These are phyloP conservation scores for Riparia riparia DNA, from an alignment of 2,113 vertebrate species.

Conservation along the genomic window DNA sequence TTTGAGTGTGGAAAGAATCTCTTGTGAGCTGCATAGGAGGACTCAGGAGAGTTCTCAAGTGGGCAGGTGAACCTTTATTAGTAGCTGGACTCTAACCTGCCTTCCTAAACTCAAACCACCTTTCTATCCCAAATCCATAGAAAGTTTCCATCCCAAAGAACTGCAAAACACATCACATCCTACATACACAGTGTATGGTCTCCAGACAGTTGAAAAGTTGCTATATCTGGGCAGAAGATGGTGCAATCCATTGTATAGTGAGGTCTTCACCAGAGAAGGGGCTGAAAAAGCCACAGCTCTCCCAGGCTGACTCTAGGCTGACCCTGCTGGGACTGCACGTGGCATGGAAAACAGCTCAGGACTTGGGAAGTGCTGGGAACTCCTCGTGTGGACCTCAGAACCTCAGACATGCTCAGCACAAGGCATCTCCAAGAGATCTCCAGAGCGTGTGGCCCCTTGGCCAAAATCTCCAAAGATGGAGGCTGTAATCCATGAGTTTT, in stretches of 20 bases:
- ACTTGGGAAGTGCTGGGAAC: not conserved
- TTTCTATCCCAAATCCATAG: not conserved
- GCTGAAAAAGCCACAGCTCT: not conserved
- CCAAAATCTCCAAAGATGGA: not conserved
- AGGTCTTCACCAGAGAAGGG: not conserved
- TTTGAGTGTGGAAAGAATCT: not conserved
- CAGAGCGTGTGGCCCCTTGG: not conserved
- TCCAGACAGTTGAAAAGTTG: not conserved
- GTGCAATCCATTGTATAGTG: not conserved
- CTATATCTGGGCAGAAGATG: not conserved
- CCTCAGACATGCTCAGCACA: not conserved
- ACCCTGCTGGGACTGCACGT: not conserved
- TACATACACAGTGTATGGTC: accelerated
- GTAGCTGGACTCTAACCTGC: not conserved
- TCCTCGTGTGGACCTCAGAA: not conserved
- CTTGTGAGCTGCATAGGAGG: not conserved
- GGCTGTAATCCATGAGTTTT: not conserved
- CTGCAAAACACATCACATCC: accelerated
- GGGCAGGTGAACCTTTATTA: accelerated
- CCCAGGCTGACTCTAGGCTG: not conserved
- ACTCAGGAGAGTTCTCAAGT: not conserved
- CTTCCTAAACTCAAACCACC: not conserved
- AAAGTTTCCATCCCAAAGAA: not conserved
- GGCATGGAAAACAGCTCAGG: not conserved
- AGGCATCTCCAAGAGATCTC: not conserved